phyloP scores from a whole-genome alignment of 2,113 vertebrate genomes.

The Ictalurus furcatus region DNA sequence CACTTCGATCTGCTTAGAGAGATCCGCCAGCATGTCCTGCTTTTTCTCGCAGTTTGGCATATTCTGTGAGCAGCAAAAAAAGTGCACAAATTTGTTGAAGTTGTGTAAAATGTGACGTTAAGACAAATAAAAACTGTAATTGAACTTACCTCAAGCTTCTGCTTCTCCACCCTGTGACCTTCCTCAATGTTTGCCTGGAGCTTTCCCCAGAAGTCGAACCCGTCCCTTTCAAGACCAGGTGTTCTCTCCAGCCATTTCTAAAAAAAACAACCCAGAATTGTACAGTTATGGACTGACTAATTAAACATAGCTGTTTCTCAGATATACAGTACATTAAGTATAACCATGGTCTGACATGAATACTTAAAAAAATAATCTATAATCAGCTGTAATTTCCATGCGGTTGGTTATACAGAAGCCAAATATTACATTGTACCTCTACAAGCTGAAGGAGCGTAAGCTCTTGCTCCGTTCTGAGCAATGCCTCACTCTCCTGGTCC shows the following conservation, averaged over 20 bases:
- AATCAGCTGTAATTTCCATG: background rate
- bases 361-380: no score
- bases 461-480: slow-evolving; percentile 83
- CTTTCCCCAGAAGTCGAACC: slow-evolving; percentile 94
- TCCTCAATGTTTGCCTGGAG: slow-evolving; percentile 84
- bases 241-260: slow-evolving; percentile 98
- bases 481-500: slow-evolving; percentile 79
- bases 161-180: slow-evolving; percentile 80
- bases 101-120: background rate
- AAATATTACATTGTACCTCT: slow-evolving; percentile 75
- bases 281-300: background rate
- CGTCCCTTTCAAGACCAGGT: slow-evolving; percentile 84
- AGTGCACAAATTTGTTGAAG: background rate
- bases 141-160: slow-evolving; percentile 77
- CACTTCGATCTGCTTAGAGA: slow-evolving; percentile 82
- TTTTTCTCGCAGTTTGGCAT: slow-evolving; percentile 84
- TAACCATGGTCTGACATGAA: no score
- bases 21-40: slow-evolving; percentile 81
- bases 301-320: background rate
- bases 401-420: background rate
- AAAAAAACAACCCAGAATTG: slow-evolving; percentile 25
- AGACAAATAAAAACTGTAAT: background rate
- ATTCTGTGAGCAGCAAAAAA: slow-evolving; percentile 56
- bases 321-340: background rate
- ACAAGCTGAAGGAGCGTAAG: slow-evolving; percentile 85